phyloP scores from a whole-genome alignment of 2,888 invertebrate genomes.

The Melitaea athalia region DNA sequence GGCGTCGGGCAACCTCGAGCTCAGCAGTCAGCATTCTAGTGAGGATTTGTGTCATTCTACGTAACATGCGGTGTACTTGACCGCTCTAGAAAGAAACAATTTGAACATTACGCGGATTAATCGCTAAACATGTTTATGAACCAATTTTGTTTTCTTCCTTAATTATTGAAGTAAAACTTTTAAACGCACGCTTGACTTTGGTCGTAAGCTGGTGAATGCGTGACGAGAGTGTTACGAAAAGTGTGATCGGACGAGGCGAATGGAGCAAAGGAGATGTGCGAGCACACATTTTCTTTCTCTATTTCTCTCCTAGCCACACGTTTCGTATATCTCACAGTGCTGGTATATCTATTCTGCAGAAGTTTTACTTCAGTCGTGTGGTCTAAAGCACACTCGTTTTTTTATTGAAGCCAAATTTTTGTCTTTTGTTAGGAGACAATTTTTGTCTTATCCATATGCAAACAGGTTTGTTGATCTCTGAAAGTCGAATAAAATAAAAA shows the following conservation, averaged over 20 bases:
- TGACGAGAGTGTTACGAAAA: no score
- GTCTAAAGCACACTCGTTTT: background rate
- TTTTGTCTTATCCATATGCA: background rate
- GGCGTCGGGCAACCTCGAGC: conserved; percentile 49
- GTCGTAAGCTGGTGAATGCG: no score
- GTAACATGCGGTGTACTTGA: conserved; percentile 51
- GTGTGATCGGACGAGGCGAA: no score
- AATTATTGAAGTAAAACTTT: no score
- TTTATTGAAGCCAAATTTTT: no score
- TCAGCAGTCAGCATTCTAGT: conserved; percentile 47
- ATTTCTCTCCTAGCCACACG: no score
- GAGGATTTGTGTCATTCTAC: conserved; percentile 65
- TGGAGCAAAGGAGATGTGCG: no score
- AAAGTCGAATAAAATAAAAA: conserved; percentile 13
- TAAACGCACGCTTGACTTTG: no score
- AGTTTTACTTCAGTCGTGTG: no score
- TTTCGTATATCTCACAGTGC: no score
- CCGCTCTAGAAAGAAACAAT: conserved; percentile 42
- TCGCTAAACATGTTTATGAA: conserved; percentile 19
- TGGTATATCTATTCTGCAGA: no score
- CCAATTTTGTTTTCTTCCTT: conserved; percentile 22
- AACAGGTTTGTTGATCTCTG: conserved; percentile 17
- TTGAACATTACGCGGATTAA: conserved; percentile 41
- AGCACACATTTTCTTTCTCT: no score
- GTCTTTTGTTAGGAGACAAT: background rate